These are phyloP conservation scores for Madoqua kirkii DNA, from an alignment of 2,113 vertebrate species.

Conservation along the genomic window DNA sequence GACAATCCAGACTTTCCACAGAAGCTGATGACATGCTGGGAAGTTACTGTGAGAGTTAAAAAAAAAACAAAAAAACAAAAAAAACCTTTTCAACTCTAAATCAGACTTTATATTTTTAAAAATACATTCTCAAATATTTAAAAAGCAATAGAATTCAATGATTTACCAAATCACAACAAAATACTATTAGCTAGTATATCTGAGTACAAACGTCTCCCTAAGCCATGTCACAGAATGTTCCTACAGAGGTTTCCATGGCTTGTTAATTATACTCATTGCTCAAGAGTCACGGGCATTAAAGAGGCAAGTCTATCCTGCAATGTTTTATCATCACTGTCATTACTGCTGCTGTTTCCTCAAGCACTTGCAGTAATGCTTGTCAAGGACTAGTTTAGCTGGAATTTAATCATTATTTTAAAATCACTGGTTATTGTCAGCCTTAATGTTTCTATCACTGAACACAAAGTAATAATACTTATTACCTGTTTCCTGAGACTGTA, in stretches of 20 bases:
- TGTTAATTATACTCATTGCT: slow-evolving; percentile 17
- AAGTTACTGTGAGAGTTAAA: not conserved
- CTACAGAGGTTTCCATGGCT: slow-evolving; percentile 7
- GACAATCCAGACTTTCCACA: not conserved
- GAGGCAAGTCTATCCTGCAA: not conserved
- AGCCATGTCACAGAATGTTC: not conserved
- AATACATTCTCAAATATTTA: not conserved
- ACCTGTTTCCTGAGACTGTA: slow-evolving; percentile 31
- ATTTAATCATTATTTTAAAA: slow-evolving; percentile 33
- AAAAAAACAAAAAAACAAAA: slow-evolving; percentile 15
- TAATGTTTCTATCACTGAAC: slow-evolving; percentile 30
- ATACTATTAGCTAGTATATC: not conserved
- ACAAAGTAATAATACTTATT: slow-evolving; percentile 28
- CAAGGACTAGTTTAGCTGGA: slow-evolving; percentile 25
- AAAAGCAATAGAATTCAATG: not conserved
- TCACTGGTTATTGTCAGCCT: not conserved
- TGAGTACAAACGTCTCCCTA: slow-evolving; percentile 42
- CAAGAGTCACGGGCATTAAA: not conserved
- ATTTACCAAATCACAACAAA: not conserved
- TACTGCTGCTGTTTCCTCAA: not conserved
- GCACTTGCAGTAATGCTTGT: not conserved
- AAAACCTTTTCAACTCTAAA: not conserved
- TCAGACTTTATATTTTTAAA: not conserved
- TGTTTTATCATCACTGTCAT: not conserved
- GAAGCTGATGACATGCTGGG: not conserved